phyloP scores from a whole-genome alignment of 2,113 vertebrate species.

The Indicator maculatus region DNA sequence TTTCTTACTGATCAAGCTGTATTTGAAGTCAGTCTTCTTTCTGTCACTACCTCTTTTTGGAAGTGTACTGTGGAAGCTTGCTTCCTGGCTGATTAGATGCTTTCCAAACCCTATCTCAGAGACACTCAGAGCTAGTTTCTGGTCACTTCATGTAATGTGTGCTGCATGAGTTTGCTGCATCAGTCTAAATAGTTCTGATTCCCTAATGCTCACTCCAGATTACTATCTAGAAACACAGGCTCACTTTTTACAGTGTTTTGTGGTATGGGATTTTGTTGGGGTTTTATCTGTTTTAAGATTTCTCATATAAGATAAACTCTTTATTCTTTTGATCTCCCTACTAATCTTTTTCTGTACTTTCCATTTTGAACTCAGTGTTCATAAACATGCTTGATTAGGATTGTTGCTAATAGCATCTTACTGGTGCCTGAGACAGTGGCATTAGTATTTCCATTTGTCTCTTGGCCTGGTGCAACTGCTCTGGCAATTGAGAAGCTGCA shows the following conservation, averaged over 20 bases:
- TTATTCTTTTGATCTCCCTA: not conserved
- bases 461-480: not conserved
- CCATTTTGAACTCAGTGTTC: not conserved
- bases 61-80: not conserved
- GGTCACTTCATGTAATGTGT: not conserved
- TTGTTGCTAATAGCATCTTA: not conserved
- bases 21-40: not conserved
- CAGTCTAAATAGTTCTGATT: not conserved
- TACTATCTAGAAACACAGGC: not conserved
- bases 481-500: not conserved
- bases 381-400: not conserved
- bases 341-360: not conserved
- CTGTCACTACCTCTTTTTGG: not conserved
- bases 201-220: not conserved
- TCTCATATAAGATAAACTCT: not conserved
- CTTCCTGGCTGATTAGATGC: not conserved
- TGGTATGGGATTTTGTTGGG: too few relatives aligned
- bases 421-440: not conserved
- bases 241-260: not conserved
- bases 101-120: not conserved
- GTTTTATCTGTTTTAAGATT: not conserved
- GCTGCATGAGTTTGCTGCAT: not conserved
- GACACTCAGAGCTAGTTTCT: not conserved
- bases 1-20: not conserved
- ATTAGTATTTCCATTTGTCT: not conserved